Evolutionary conservation across 30 jellyfish, hydroid and myxozoan genomes (phyloP).

Genomic region (Cassiopea andromeda): DNA sequence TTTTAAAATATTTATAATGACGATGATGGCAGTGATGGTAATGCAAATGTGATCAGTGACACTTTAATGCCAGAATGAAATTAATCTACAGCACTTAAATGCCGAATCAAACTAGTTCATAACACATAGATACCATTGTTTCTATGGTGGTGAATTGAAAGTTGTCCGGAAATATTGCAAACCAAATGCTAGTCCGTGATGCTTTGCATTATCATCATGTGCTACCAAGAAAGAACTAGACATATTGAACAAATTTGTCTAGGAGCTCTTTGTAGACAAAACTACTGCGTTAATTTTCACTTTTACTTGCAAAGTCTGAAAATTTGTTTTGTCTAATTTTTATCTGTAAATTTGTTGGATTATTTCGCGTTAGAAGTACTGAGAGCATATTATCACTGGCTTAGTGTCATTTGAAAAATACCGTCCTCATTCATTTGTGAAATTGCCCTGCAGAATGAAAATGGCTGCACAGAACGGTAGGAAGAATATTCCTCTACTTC

Average conservation of each 20-base stretch:
- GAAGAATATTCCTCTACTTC: constrained; percentile 15
- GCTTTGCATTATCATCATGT: too few relatives aligned
- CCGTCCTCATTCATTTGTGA: background rate
- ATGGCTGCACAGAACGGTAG: constrained; percentile 46
- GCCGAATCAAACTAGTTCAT: too few relatives aligned
- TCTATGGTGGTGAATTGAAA: background rate
- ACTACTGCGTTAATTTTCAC: background rate
- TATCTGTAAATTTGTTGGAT: background rate
- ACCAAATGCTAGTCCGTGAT: too few relatives aligned
- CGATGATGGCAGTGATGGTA: too few relatives aligned
- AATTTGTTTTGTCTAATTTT: background rate
- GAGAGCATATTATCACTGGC: background rate
- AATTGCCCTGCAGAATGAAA: constrained; percentile 11
- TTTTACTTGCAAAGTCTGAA: background rate
- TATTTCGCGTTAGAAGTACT: background rate
- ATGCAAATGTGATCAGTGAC: too few relatives aligned
- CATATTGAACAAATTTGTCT: too few relatives aligned
- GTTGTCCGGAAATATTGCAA: background rate
- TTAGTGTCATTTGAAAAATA: background rate
- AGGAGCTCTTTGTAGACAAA: background rate
- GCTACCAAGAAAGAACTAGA: too few relatives aligned
- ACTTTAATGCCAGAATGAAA: too few relatives aligned
- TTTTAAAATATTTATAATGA: too few relatives aligned
- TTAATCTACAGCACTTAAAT: too few relatives aligned
- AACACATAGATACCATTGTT: too few relatives aligned